phyloP scores from a whole-genome alignment of 2,888 invertebrate species.

The Dichetophora obliterata region DNA sequence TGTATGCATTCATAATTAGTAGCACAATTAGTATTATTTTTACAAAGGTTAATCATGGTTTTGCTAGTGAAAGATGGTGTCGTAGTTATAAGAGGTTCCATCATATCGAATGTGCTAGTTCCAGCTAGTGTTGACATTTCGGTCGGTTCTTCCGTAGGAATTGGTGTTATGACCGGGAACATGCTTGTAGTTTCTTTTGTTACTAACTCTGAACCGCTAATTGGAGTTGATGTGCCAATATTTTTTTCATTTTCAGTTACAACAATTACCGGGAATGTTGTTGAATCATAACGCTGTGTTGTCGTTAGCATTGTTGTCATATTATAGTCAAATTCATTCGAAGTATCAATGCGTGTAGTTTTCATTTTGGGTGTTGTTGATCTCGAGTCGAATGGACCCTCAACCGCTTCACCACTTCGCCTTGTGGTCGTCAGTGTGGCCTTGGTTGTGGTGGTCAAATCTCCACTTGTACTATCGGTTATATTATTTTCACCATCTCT shows the following conservation, averaged over 20 bases:
- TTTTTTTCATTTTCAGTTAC: conserved; percentile 42
- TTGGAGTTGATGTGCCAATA: conserved; percentile 50
- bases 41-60: conserved; percentile 70
- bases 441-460: conserved; percentile 44
- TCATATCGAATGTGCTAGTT: conserved; percentile 53
- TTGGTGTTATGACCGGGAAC: conserved; percentile 51
- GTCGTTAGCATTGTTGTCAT: conserved; percentile 55
- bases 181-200: conserved; percentile 47
- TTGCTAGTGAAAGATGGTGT: conserved; percentile 39
- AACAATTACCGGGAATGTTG: conserved; percentile 51
- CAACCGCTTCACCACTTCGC: conserved; percentile 54
- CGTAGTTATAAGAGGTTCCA: conserved; percentile 50
- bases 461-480: conserved; percentile 56
- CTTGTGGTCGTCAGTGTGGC: conserved; percentile 12
- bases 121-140: conserved; percentile 58
- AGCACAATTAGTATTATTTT: conserved; percentile 74
- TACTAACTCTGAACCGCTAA: conserved; percentile 31
- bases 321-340: conserved; percentile 60
- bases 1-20: conserved; percentile 74
- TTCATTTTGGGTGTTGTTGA: conserved; percentile 63
- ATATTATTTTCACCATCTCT: conserved; percentile 69
- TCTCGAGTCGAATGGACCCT: conserved; percentile 53
- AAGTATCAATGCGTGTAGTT: conserved; percentile 67
- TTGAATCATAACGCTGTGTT: conserved; percentile 52
- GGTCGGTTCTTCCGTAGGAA: conserved; percentile 48